Evolutionary conservation across 2,113 vertebrate genomes (phyloP), one percentile per base, ranked within the genome.

Genomic region (rabbit (Oryctolagus cuniculus)): DNA sequence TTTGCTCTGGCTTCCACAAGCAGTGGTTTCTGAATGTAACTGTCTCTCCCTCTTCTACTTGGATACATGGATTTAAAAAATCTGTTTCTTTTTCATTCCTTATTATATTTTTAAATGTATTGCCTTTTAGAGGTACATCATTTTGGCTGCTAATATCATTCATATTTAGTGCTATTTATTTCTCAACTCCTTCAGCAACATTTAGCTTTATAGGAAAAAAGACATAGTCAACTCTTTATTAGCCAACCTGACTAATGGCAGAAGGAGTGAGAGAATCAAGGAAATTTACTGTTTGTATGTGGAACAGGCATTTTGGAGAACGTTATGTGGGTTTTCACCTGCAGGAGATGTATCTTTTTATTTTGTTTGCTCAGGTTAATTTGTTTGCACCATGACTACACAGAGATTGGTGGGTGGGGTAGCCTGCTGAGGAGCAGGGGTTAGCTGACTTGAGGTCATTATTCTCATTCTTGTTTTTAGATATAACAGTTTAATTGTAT

Each of bases 341-440:
- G 73, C 11, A 17, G 22, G 66, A 93, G 31, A 51, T 73, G 58
- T 87, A n/a, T 67, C 38, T 86, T 95, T 90, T 93, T 63, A 51
- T 87, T 88, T 3, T 85, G 61, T 93, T 95, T 92, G 34, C 44
- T 55, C 36, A 12, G 79, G 83, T 84, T 91, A 91, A 96, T 93
- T 94, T 83, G 61, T 81, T 89, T 72, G 34, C 27, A 80, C 38
- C 67, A 66, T 58, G 87, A 84, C 95, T 58, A 55, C 72, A 87
- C 38, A 92, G 0, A 75, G 73, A 79, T 31, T 61, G 89, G 58
- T 67, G 66, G 8, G 38, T 69, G 79, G 69, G 72, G 67, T 38
- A 70, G 12, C 15, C 49, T 88, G 61, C 86, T 55, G 69, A 31
- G 61, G 53, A 49, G 21, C 70, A 73, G 15, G 53, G 36, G 36